A percentile compares a stretch with the other conserved stretches of the same genome.
phyloP scores from a whole-genome alignment of 2,797 vertebrate genomes.

The Spondyliosoma cantharus region DNA sequence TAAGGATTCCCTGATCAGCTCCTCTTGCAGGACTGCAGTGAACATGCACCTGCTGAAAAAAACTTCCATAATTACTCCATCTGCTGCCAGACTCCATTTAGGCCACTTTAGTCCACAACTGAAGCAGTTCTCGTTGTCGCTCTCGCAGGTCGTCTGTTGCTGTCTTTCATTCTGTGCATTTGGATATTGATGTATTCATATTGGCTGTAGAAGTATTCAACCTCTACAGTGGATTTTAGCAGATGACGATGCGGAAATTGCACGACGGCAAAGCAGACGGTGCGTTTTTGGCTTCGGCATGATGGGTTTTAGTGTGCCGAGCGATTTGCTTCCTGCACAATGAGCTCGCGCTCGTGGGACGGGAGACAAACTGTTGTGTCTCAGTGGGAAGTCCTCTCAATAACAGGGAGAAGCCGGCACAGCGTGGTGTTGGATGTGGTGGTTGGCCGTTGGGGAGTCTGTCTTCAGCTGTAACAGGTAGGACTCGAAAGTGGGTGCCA shows the following conservation, averaged over 20 bases:
- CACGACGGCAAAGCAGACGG: slow-evolving; percentile 5
- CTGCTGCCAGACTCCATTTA: slow-evolving; percentile 13
- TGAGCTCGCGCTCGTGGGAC: slow-evolving; percentile 35
- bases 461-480: slow-evolving; percentile 25
- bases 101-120: slow-evolving; percentile 11
- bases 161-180: neutral
- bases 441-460: slow-evolving; percentile 18
- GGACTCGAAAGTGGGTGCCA: slow-evolving; percentile 32
- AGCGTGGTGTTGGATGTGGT: slow-evolving; percentile 31
- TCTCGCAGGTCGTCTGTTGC: neutral
- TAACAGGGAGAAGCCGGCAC: slow-evolving; percentile 54
- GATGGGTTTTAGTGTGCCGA: slow-evolving; percentile 63
- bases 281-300: neutral
- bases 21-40: neutral
- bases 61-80: slow-evolving; percentile 7
- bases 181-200: slow-evolving; percentile 1
- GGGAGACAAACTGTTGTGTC: slow-evolving; percentile 24
- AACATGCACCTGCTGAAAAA: slow-evolving; percentile 1
- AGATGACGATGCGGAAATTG: slow-evolving; percentile 20
- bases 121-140: neutral
- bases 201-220: slow-evolving; percentile 17
- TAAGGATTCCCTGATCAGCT: neutral
- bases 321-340: slow-evolving; percentile 46
- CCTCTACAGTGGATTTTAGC: slow-evolving; percentile 13
- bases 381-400: slow-evolving; percentile 48